phyloP scores from a whole-genome alignment of 1,140 invertebrate genomes.

The Cydia splendana region DNA sequence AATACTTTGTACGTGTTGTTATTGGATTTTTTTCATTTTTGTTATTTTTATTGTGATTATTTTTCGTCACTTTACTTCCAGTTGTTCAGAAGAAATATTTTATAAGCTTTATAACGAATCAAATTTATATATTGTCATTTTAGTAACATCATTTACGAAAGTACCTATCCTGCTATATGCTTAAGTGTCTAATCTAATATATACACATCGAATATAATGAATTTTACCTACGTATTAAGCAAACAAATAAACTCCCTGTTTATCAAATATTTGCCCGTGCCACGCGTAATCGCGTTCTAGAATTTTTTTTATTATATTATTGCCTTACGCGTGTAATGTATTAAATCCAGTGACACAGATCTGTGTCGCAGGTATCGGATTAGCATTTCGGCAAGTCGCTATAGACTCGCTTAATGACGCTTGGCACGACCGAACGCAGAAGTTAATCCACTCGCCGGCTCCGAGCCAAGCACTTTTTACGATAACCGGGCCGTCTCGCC shows the following conservation, averaged over 20 bases:
- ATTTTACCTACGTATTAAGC: too few species aligned
- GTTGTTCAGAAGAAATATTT: not conserved
- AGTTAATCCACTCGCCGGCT: conserved; percentile 12
- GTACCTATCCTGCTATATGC: too few species aligned
- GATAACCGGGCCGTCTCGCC: conserved; percentile 8
- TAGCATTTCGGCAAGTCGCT: conserved; percentile 12
- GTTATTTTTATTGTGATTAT: not conserved
- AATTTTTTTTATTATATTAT: not conserved
- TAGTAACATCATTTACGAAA: too few species aligned
- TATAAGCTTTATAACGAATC: too few species aligned
- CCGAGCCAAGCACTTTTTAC: conserved; percentile 1
- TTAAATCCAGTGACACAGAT: not conserved
- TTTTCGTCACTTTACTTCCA: not conserved
- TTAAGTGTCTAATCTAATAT: too few species aligned
- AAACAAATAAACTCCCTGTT: too few species aligned
- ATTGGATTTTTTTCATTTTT: not conserved
- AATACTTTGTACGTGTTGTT: not conserved
- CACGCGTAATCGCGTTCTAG: not conserved
- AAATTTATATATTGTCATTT: too few species aligned
- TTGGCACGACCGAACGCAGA: conserved; percentile 1
- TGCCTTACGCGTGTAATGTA: not conserved
- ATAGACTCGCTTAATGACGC: conserved; percentile 1
- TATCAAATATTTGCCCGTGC: too few species aligned
- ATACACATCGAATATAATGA: too few species aligned
- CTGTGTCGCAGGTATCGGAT: not conserved